These are phyloP conservation scores for Heterotis niloticus DNA, from an alignment of 2,113 vertebrate genomes.

Conservation along the genomic window DNA sequence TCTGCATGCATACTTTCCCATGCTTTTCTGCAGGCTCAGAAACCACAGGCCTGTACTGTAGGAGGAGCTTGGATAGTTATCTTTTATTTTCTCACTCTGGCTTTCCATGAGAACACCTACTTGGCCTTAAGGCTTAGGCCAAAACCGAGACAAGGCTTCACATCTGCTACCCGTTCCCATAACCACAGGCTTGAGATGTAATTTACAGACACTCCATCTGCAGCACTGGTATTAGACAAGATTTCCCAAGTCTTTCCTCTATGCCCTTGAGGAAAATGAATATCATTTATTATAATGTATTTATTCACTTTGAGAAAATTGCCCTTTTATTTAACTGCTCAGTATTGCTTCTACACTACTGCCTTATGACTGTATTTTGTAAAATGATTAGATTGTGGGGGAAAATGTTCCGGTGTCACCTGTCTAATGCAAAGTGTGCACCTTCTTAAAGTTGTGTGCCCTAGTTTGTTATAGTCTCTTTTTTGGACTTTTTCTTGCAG, in stretches of 20 bases:
- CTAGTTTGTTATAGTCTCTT: neutral
- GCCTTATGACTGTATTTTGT: neutral
- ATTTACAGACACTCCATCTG: neutral
- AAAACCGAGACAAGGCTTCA: neutral
- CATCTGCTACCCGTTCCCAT: neutral
- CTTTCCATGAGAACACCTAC: neutral
- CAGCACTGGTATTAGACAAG: neutral
- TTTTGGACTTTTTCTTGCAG: conserved; percentile 50
- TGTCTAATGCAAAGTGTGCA: neutral
- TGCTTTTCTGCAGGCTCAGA: too few species aligned
- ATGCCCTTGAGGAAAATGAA: neutral
- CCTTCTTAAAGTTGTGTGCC: neutral
- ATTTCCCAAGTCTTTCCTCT: neutral
- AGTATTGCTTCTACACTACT: neutral
- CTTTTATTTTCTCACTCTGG: neutral
- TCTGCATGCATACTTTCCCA: too few species aligned
- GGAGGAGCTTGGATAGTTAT: neutral
- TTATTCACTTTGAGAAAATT: neutral
- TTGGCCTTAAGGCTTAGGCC: neutral
- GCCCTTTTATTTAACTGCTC: too few species aligned
- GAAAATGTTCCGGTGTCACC: too few species aligned
- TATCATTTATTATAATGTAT: neutral
- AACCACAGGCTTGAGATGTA: neutral
- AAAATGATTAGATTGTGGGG: neutral
- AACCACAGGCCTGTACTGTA: neutral